These are phyloP conservation scores for Pantherophis alleghaniensis DNA, from an alignment of 2,797 vertebrate genomes.

Conservation along the genomic window DNA sequence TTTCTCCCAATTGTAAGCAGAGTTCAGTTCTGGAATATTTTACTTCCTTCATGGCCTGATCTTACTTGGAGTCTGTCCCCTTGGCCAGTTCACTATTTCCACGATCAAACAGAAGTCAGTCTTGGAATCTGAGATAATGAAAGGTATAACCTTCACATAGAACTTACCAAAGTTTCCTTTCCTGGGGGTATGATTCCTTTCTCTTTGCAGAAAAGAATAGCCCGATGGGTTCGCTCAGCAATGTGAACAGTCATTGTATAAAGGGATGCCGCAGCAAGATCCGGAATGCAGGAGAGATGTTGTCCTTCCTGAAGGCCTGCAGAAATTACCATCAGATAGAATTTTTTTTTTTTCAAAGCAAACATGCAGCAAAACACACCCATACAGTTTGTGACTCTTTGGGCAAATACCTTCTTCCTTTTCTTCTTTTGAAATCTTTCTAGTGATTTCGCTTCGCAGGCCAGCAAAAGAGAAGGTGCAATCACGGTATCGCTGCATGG, in stretches of 20 bases:
- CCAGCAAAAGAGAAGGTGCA: conserved; percentile 94
- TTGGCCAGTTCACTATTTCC: neutral
- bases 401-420: conserved; percentile 84
- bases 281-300: conserved; percentile 81
- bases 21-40: neutral
- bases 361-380: neutral
- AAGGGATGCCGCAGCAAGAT: conserved; percentile 86
- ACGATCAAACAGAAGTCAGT: neutral
- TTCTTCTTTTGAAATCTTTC: conserved; percentile 79
- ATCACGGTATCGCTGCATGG: conserved; percentile 79
- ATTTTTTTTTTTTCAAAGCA: neutral
- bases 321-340: conserved; percentile 20
- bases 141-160: neutral
- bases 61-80: no score
- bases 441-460: conserved; percentile 74
- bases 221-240: conserved; percentile 84
- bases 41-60: neutral
- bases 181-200: conserved; percentile 72
- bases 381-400: neutral
- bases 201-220: conserved; percentile 86
- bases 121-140: neutral
- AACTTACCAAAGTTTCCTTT: conserved; percentile 82
- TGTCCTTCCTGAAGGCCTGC: conserved; percentile 81
- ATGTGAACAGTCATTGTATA: conserved; percentile 82
- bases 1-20: neutral